Evolutionary conservation across 2,113 vertebrate species (phyloP), one percentile per base, ranked within the genome.

Genomic region (Climacteris rufus): DNA sequence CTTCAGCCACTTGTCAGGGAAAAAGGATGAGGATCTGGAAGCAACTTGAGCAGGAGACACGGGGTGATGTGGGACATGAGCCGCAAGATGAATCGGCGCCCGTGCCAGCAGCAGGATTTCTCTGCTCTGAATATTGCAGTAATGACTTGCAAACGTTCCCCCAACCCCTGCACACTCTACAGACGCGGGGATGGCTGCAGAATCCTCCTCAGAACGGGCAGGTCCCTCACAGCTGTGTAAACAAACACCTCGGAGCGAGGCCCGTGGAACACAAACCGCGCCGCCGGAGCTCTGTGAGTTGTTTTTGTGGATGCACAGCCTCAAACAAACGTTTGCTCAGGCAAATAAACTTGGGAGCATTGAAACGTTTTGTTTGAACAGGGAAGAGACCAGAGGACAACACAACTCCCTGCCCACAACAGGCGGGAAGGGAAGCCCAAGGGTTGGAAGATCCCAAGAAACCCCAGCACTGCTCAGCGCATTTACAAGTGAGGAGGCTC

Each of bases 41-140:
- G 30, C 52, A 12, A 2, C 78, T 22, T 13, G 4, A 31, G 17
- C 24, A 54, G 65, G 27, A 37, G 18, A 15, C 12, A 0, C 45
- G 0, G 15, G 1, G 23, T 2, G 9, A 3, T 1, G 30, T 0
- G n/a, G 71, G 92, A 11, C 1, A 0, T 2, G 61, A 59, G 69
- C 45, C 2, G 49, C n/a, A 7, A 6, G 21, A 7, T 2, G 4
- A 18, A 54, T 37, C 33, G 9, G 5, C 42, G 27, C 4, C 50
- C 0, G 66, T 4, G 65, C 37, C 63, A 23, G n/a, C 40, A 35
- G 45, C 20, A 17, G 3, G 14, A 28, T 24, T 30, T 10, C 61
- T 14, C 1, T 40, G 68, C 30, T 47, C 19, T 35, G 59, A 25
- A 19, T 3, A 23, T 0, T 2, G 40, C 65, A 81, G 14, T 0